These are phyloP conservation scores for Zeuzera pyrina DNA, from an alignment of 2,888 invertebrate species.

Conservation along the genomic window DNA sequence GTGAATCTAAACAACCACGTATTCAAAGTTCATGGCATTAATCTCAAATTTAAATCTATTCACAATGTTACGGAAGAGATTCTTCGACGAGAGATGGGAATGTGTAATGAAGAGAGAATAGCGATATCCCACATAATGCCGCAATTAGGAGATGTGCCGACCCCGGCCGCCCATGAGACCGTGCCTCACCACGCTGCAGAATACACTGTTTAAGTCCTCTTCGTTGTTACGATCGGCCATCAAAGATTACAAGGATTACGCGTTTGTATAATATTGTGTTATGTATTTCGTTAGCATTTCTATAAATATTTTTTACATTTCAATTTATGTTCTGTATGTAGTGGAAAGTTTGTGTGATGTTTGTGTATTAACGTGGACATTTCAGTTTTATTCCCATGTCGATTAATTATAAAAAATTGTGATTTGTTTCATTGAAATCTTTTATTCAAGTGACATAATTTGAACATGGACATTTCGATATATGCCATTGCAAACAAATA, in stretches of 20 bases:
- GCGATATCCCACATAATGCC: constrained; percentile 56
- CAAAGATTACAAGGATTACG: constrained; percentile 1
- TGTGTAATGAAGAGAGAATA: constrained; percentile 40
- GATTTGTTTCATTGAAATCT: no score
- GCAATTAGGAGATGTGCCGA: constrained; percentile 38
- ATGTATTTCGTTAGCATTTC: neutral
- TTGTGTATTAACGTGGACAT: no score
- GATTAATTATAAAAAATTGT: no score
- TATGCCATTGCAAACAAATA: no score
- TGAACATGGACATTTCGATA: no score
- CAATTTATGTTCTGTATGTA: no score
- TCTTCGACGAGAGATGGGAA: constrained; percentile 47
- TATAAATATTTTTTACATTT: constrained; percentile 3
- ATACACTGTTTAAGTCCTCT: constrained; percentile 18
- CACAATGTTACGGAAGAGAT: constrained; percentile 62
- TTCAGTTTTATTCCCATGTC: no score
- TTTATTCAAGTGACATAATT: no score
- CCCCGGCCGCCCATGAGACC: constrained; percentile 50
- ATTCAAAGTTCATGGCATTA: constrained; percentile 60
- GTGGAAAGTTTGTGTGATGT: no score
- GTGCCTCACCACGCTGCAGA: constrained; percentile 26
- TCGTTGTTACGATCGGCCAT: constrained; percentile 1
- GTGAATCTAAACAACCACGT: constrained; percentile 68
- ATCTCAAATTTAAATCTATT: constrained; percentile 65
- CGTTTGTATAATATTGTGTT: constrained; percentile 1